Base-by-base conservation (phyloP, 2,888 invertebrate genomes). In the Phrixothrix hirtus region DNA sequence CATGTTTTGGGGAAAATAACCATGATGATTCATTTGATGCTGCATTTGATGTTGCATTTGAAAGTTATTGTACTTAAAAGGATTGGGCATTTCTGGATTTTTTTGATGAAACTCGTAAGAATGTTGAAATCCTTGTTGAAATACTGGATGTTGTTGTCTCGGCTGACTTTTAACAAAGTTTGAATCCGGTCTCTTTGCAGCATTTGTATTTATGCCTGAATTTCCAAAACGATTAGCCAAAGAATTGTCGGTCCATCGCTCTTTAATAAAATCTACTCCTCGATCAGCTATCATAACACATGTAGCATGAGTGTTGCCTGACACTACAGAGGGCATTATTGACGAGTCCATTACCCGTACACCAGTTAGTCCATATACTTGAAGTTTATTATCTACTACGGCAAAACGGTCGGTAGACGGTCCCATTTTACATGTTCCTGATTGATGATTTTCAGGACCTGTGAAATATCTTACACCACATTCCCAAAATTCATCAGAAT, bases 341-440 rank as follows among this genome's bases (percentile, higher is more conserved):
- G 12, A 21, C 14, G 29, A 12, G 29, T 29, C 14, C 30, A 29
- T 29, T 30, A 29, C 39, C 14, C 78, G 67, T 54, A 79, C 69
- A 71, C 84, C 84, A 55, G 77, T 72, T 39, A 87, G 76, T 0
- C 87, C 87, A 60, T 84, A 77, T 0, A 87, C 85, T 60, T 73
- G 78, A 0, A 90, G 75, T 69, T 83, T 81, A 50, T 84, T 79
- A 70, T 89, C 85, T 0, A 90, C 89, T 0, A 90, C 90, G 0
- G 89, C 14, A 78, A 85, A 78, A 0, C 83, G 83, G 70, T 91
- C 90, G 0, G 75, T 75, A 0, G 70, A 62, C 0, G 89, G 85
- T 0, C 90, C 91, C 89, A 91, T 91, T 79, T 88, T 89, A 69
- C 88, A 88, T 0, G 89, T 86, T 5, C 90, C 90, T 0, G 84